phyloP scores from a whole-genome alignment of 2,797 vertebrate genomes.

The Pelobates cultripes region DNA sequence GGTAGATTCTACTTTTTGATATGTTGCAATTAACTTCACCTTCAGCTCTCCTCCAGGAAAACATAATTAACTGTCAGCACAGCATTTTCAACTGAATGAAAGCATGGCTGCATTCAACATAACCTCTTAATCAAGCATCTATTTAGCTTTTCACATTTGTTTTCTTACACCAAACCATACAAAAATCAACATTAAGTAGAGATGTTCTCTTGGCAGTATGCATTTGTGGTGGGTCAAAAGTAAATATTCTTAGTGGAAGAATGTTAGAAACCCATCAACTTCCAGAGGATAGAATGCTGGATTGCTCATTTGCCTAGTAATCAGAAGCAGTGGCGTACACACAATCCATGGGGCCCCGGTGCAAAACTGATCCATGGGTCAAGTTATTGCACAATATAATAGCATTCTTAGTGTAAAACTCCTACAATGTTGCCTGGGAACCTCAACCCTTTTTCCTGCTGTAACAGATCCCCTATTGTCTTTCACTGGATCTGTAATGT shows the following conservation, averaged over 20 bases:
- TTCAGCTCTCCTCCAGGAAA: conserved; percentile 17
- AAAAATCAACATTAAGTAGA: neutral
- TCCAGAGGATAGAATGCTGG: no score
- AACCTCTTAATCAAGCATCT: conserved; percentile 17
- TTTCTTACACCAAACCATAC: neutral
- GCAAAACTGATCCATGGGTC: no score
- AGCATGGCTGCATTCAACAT: conserved; percentile 12
- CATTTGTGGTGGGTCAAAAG: neutral
- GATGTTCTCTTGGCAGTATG: neutral
- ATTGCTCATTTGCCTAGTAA: no score
- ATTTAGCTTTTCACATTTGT: conserved; percentile 33
- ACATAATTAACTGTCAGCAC: conserved; percentile 18
- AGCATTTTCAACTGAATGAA: neutral
- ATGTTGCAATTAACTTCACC: conserved; percentile 32
- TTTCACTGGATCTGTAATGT: no score
- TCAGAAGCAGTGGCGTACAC: no score
- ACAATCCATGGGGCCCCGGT: no score
- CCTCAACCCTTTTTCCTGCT: no score
- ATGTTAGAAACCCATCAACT: no score
- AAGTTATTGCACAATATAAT: no score
- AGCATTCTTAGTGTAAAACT: no score
- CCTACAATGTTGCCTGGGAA: no score
- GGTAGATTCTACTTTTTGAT: conserved; percentile 14
- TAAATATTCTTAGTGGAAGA: conserved; percentile 1
- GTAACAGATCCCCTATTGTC: no score